These are phyloP conservation scores for Ferrisia virgata DNA, from an alignment of 2,888 invertebrate species.

Conservation along the genomic window DNA sequence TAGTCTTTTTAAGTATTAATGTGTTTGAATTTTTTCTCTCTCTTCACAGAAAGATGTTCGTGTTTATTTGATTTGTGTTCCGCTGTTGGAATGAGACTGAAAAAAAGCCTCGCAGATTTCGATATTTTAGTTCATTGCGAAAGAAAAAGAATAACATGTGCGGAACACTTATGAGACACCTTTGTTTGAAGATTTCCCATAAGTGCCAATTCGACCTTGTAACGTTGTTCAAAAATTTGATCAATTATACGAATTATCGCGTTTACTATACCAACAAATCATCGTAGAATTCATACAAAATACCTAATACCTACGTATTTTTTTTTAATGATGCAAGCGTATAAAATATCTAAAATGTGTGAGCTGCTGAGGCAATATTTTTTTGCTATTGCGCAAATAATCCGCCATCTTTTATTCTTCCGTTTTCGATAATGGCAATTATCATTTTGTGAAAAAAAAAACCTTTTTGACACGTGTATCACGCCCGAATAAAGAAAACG, in stretches of 20 bases:
- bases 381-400: not conserved
- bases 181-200: not conserved
- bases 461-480: not conserved
- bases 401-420: not conserved
- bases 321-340: not conserved
- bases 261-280: not conserved
- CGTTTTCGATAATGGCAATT: not conserved
- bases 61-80: too few species aligned
- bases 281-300: too few species aligned
- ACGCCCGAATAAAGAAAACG: not conserved
- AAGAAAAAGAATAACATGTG: not conserved
- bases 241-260: not conserved
- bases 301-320: too few species aligned
- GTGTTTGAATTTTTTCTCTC: too few species aligned
- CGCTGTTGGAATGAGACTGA: too few species aligned
- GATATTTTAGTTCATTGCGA: not conserved
- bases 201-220: not conserved
- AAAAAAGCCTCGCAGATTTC: not conserved
- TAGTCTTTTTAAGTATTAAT: too few species aligned
- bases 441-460: not conserved
- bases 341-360: too few species aligned
- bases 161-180: not conserved
- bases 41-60: too few species aligned
- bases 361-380: not conserved
- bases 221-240: not conserved